phyloP scores from a whole-genome alignment of 1,140 invertebrate genomes.

The Drosophila burlai region DNA sequence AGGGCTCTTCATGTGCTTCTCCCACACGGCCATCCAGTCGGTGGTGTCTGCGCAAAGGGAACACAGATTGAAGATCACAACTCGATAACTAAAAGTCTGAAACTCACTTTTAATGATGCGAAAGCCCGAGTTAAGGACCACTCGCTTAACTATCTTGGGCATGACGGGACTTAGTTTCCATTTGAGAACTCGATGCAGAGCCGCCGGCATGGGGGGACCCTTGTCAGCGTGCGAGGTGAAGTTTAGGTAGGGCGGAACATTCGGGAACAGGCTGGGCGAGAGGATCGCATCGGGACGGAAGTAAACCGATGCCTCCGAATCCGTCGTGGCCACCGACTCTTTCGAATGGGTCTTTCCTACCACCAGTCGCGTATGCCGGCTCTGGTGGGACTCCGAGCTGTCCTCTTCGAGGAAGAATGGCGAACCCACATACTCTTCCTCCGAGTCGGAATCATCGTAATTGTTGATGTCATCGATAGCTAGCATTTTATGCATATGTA shows the following conservation, averaged over 20 bases:
- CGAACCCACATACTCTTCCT: constrained; percentile 74
- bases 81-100: background rate
- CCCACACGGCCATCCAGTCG: constrained; percentile 93
- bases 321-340: constrained; percentile 57
- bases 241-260: constrained; percentile 95
- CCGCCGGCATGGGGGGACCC: constrained; percentile 87
- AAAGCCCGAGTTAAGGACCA: constrained; percentile 93
- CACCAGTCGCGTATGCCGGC: constrained; percentile 66
- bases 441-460: constrained; percentile 79
- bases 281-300: constrained; percentile 86
- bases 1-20: constrained; percentile 93
- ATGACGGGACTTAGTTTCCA: constrained; percentile 97
- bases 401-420: constrained; percentile 75
- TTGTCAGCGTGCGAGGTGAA: constrained; percentile 92
- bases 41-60: constrained; percentile 86
- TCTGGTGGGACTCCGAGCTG: constrained; percentile 65
- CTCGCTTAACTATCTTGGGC: constrained; percentile 93
- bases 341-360: constrained; percentile 51
- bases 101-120: constrained; percentile 91
- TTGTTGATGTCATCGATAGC: constrained; percentile 78
- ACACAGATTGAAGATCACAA: background rate
- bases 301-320: constrained; percentile 66
- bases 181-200: constrained; percentile 91
- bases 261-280: constrained; percentile 91
- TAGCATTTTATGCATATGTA: background rate